These are phyloP conservation scores for Gymnodraco acuticeps DNA, from an alignment of 2,797 vertebrate species.

Conservation along the genomic window DNA sequence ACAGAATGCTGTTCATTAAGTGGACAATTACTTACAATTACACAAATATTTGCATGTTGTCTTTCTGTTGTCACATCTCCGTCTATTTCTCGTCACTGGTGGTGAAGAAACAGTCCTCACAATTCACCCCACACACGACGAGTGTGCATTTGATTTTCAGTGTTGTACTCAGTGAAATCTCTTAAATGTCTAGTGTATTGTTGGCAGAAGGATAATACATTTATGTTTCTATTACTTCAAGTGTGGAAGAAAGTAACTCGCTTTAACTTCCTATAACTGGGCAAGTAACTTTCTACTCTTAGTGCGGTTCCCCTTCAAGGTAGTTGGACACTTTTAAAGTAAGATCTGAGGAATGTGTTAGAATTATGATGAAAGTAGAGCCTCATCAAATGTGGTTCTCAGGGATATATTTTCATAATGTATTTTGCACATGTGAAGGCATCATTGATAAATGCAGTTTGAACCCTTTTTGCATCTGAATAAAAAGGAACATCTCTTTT, in stretches of 20 bases:
- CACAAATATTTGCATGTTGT: background rate
- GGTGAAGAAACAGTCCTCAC: background rate
- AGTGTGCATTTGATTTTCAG: background rate
- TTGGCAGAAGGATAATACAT: background rate
- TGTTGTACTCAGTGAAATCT: background rate
- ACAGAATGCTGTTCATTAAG: background rate
- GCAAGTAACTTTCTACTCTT: slow-evolving; percentile 16
- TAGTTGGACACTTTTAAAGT: slow-evolving; percentile 47
- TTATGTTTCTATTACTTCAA: background rate
- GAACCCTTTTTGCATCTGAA: slow-evolving; percentile 45
- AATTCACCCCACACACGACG: too few relatives aligned
- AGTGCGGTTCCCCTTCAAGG: slow-evolving; percentile 20
- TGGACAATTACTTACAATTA: background rate
- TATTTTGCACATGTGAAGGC: slow-evolving; percentile 47
- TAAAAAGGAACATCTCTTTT: slow-evolving; percentile 37
- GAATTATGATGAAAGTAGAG: slow-evolving; percentile 41
- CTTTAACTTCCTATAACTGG: slow-evolving; percentile 29
- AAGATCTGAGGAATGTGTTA: slow-evolving; percentile 37
- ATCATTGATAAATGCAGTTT: slow-evolving; percentile 57
- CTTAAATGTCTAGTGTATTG: background rate
- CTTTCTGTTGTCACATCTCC: background rate
- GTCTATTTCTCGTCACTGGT: background rate
- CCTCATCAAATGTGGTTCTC: slow-evolving; percentile 46
- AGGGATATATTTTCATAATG: slow-evolving; percentile 57
- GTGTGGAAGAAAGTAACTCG: slow-evolving; percentile 3